These are phyloP conservation scores for Furcula furcula DNA, from an alignment of 2,888 invertebrate species.

Conservation along the genomic window DNA sequence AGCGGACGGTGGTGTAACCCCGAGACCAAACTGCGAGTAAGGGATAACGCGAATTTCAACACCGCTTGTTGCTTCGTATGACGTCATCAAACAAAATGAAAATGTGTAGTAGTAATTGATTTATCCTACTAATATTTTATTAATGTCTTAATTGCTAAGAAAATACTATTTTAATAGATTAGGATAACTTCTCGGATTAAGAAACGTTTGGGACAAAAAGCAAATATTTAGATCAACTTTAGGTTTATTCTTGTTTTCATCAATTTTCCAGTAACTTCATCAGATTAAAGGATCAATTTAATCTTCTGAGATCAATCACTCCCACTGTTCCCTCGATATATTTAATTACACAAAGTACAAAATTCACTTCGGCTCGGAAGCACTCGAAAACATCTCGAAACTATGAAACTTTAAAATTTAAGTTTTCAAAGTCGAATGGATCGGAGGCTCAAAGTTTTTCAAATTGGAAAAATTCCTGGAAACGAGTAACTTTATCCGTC, in stretches of 20 bases:
- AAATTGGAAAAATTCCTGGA: slow-evolving; percentile 24
- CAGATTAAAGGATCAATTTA: no score
- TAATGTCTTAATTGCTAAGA: no score
- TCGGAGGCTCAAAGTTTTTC: slow-evolving; percentile 10
- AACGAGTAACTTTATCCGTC: slow-evolving; percentile 12
- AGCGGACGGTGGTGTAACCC: slow-evolving; percentile 11
- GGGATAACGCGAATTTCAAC: slow-evolving; percentile 13
- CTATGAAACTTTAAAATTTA: slow-evolving; percentile 19
- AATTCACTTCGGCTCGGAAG: slow-evolving; percentile 6
- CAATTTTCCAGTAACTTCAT: no score
- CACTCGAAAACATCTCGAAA: slow-evolving; percentile 8
- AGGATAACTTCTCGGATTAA: no score
- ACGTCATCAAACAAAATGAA: slow-evolving; percentile 28
- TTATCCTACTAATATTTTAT: no score
- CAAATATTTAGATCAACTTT: no score
- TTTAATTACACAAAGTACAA: slow-evolving; percentile 12
- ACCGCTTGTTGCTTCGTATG: slow-evolving; percentile 11
- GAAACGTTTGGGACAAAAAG: no score
- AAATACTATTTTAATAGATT: no score
- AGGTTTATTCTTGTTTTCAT: no score
- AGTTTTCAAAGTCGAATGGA: slow-evolving; percentile 11
- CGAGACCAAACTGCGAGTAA: slow-evolving; percentile 13
- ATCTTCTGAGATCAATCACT: slow-evolving; percentile 1
- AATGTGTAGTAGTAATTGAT: no score
- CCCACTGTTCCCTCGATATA: slow-evolving; percentile 1